Evolutionary conservation across 2,797 vertebrate genomes (phyloP).

Genomic region (Girardinus metallicus): DNA sequence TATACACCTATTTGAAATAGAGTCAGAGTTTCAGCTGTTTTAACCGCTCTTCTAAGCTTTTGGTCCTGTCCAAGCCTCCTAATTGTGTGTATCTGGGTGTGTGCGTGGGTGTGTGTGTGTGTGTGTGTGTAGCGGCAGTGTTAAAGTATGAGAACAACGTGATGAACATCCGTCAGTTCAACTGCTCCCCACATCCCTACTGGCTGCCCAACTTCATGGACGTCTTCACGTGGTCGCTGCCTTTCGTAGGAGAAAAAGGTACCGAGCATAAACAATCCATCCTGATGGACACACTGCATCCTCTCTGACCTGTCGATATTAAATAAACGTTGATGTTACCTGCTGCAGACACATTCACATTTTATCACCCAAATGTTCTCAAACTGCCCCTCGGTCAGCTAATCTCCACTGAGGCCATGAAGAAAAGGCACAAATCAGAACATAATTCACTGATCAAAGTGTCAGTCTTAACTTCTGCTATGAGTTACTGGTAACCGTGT

Average conservation of each 20-base stretch:
- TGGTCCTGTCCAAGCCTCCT: not conserved
- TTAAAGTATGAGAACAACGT: conserved; percentile 99
- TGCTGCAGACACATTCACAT: not conserved
- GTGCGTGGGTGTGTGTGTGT: not conserved
- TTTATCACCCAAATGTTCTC: not conserved
- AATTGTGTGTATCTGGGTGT: not conserved
- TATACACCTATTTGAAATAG: not conserved
- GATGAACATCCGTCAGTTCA: conserved; percentile 99
- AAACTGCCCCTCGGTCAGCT: not conserved
- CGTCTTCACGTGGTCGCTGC: conserved; percentile 98
- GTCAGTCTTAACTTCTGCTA: not conserved
- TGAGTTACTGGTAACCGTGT: not conserved
- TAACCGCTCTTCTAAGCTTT: not conserved
- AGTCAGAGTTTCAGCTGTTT: not conserved
- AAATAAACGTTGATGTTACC: not conserved
- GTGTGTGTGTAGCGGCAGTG: conserved; percentile 87
- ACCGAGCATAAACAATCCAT: not conserved
- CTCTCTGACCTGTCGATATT: not conserved
- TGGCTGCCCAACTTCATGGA: conserved; percentile 99
- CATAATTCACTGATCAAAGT: not conserved
- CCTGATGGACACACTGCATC: not conserved
- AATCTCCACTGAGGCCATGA: not conserved
- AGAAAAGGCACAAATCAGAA: not conserved
- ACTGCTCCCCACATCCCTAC: conserved; percentile 97
- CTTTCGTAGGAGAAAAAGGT: conserved; percentile 98